Percentiles rank a stretch among this genome's conserved stretches.
Conservation (phyloP, 2,113 vertebrate genomes). For the Raja brachyura region DNA sequence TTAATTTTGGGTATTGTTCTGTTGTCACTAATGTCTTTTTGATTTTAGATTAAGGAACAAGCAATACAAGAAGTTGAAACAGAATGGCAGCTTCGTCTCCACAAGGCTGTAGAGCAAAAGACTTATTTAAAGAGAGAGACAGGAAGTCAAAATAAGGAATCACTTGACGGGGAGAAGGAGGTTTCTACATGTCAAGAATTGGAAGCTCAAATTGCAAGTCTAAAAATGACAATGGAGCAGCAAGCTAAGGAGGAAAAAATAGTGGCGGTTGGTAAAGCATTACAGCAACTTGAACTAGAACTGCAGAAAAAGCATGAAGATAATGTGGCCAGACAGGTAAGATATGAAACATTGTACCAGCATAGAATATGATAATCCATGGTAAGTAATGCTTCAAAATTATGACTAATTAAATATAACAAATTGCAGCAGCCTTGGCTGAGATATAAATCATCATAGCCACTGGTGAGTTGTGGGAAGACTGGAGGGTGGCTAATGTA, state of each 20-base stretch:
- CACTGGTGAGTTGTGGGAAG: no score
- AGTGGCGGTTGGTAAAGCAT: slow-evolving; percentile 53
- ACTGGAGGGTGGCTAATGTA: no score
- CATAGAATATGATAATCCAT: neutral
- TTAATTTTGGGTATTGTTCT: neutral
- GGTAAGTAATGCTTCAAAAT: neutral
- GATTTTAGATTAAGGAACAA: slow-evolving; percentile 52
- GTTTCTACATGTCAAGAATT: slow-evolving; percentile 45
- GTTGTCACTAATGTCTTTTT: slow-evolving; percentile 11
- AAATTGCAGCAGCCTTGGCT: neutral
- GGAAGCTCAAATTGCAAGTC: slow-evolving; percentile 50
- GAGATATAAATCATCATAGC: no score
- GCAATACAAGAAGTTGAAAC: slow-evolving; percentile 59
- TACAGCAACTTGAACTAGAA: slow-evolving; percentile 57
- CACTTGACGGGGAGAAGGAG: neutral
- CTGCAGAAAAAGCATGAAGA: slow-evolving; percentile 62
- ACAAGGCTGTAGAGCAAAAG: slow-evolving; percentile 48
- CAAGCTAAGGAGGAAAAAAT: slow-evolving; percentile 56
- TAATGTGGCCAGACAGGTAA: slow-evolving; percentile 71
- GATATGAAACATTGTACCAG: neutral
- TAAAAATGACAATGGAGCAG: slow-evolving; percentile 53
- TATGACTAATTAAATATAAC: neutral
- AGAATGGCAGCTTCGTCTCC: slow-evolving; percentile 63
- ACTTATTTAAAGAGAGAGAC: slow-evolving; percentile 44
- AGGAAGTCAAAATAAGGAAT: slow-evolving; percentile 43